Conservation (phyloP, 2,113 vertebrate genomes). For the Malurus cyaneus region DNA sequence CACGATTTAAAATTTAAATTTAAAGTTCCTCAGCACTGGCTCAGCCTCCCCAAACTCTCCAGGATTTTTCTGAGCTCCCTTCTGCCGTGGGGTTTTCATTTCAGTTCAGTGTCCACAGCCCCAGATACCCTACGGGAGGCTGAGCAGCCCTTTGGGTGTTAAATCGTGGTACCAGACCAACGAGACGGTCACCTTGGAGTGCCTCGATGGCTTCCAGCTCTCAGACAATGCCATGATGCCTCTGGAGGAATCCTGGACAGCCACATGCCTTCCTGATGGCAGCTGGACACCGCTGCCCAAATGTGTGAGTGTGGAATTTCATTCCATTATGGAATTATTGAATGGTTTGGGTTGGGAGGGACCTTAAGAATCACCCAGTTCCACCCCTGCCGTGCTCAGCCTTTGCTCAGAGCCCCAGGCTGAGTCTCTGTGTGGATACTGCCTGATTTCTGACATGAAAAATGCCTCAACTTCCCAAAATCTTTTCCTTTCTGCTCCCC, state of each 20-base stretch:
- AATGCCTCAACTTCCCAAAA: not conserved
- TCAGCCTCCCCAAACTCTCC: not conserved
- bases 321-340: too few relatives aligned
- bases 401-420: not conserved
- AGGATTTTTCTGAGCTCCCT: not conserved
- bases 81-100: not conserved
- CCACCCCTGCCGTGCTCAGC: not conserved
- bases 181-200: not conserved
- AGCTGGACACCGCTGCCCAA: not conserved
- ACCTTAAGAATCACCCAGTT: too few relatives aligned
- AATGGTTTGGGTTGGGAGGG: not conserved
- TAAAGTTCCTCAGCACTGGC: not conserved
- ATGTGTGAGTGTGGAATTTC: constrained; percentile 27
- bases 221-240: not conserved
- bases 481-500: not conserved
- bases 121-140: not conserved
- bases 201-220: not conserved
- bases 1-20: too few relatives aligned
- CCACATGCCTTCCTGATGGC: constrained; percentile 2
- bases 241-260: not conserved
- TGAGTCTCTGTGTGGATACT: not conserved
- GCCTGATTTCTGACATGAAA: not conserved
- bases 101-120: constrained; percentile 54
- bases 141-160: not conserved
- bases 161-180: not conserved